These are phyloP conservation scores for Rhincodon typus DNA, from an alignment of 2,797 vertebrate species.

Conservation along the genomic window DNA sequence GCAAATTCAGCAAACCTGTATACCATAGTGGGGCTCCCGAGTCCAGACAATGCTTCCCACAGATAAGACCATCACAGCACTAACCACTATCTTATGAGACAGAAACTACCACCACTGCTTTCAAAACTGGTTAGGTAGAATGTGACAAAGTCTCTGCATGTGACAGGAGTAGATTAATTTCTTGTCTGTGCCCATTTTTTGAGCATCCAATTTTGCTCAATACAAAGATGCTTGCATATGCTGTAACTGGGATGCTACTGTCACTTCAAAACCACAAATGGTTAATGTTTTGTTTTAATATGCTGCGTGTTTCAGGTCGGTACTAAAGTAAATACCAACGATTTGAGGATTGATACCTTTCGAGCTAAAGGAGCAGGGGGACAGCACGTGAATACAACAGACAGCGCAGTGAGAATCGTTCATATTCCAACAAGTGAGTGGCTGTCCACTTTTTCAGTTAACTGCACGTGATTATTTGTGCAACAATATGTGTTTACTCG, in stretches of 20 bases:
- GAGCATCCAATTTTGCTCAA: neutral
- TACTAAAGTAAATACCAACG: constrained; percentile 72
- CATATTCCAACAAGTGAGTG: constrained; percentile 79
- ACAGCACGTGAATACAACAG: constrained; percentile 88
- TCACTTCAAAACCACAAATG: neutral
- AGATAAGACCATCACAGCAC: too few relatives aligned
- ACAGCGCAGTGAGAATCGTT: constrained; percentile 83
- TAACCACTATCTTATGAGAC: too few relatives aligned
- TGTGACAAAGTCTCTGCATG: neutral
- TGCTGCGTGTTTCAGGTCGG: constrained; percentile 61
- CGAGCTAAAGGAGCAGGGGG: constrained; percentile 83
- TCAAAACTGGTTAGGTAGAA: neutral
- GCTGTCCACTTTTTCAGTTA: rapidly evolving
- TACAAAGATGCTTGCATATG: neutral
- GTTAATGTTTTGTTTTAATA: neutral
- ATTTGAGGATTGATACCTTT: constrained; percentile 84
- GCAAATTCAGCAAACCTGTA: too few relatives aligned
- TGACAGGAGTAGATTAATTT: neutral
- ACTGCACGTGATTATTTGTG: neutral
- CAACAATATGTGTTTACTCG: neutral
- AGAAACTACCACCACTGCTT: neutral
- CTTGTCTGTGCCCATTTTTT: neutral
- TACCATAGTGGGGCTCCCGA: too few relatives aligned
- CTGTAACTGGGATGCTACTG: neutral
- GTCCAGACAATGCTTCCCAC: too few relatives aligned